A percentile compares a stretch with the other conserved stretches of the same genome.
phyloP scores from a whole-genome alignment of 2,888 invertebrate genomes.

The Epirrhoe tristata region DNA sequence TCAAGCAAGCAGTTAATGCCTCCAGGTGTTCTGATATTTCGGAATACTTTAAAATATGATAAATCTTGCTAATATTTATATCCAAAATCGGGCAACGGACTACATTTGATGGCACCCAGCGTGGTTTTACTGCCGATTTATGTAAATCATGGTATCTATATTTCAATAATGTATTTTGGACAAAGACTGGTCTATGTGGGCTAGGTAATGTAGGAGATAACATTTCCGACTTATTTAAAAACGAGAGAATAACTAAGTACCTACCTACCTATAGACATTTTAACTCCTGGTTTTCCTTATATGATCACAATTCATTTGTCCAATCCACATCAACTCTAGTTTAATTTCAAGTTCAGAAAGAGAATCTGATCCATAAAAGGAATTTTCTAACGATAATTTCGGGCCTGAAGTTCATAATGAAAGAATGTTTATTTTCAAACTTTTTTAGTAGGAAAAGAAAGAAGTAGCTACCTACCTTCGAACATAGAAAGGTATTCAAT shows the following conservation, averaged over 20 bases:
- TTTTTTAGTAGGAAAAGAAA: too few species aligned
- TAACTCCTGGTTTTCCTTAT: too few species aligned
- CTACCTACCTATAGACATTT: too few species aligned
- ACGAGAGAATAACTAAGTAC: too few species aligned
- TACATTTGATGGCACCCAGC: constrained; percentile 45
- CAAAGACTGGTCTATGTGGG: constrained; percentile 3
- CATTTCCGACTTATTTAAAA: neutral
- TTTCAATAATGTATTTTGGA: constrained; percentile 21
- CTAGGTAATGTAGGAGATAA: neutral
- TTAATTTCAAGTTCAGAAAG: too few species aligned
- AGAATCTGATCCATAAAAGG: too few species aligned
- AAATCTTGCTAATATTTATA: constrained; percentile 35
- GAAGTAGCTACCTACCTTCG: neutral
- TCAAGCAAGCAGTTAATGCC: neutral
- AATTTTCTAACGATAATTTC: too few species aligned
- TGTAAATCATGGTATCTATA: constrained; percentile 47
- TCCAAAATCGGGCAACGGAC: constrained; percentile 46
- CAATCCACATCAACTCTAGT: too few species aligned
- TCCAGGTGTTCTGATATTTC: constrained; percentile 11
- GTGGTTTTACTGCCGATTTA: constrained; percentile 48
- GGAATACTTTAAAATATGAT: constrained; percentile 10
- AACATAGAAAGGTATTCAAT: neutral
- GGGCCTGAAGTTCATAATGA: too few species aligned
- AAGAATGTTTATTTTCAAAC: too few species aligned
- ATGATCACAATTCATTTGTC: too few species aligned